These are phyloP conservation scores for Heliconius ismenius DNA, from an alignment of 2,888 invertebrate genomes.

Conservation along the genomic window DNA sequence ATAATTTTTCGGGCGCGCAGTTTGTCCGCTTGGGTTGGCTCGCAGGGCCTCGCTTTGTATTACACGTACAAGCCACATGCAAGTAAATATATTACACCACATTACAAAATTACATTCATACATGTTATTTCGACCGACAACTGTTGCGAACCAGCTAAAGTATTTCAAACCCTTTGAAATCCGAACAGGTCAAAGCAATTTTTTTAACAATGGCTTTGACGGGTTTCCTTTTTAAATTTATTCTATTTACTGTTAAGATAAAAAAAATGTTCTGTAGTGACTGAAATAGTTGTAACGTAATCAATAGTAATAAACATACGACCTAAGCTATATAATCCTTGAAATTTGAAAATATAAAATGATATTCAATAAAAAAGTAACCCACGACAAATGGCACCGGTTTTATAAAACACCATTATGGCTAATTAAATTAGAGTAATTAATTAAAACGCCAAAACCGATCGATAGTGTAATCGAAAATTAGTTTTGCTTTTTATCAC, in stretches of 20 bases:
- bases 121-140: conserved; percentile 10
- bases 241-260: conserved; percentile 17
- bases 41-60: conserved; percentile 30
- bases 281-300: neutral
- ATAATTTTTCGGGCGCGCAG: conserved; percentile 77
- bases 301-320: neutral
- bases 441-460: conserved; percentile 36
- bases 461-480: conserved; percentile 34
- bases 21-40: conserved; percentile 58
- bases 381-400: conserved; percentile 27
- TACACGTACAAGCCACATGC: conserved; percentile 2
- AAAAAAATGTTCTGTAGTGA: conserved; percentile 9
- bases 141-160: conserved; percentile 19
- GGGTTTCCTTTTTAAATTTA: conserved; percentile 19
- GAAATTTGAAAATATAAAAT: conserved; percentile 34
- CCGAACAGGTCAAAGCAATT: conserved; percentile 22
- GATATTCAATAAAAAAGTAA: conserved; percentile 29
- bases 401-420: conserved; percentile 27
- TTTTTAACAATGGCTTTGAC: conserved; percentile 25
- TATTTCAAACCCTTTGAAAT: conserved; percentile 23
- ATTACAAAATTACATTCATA: conserved; percentile 32
- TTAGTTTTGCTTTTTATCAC: conserved; percentile 33
- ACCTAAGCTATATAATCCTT: conserved; percentile 24
- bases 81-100: conserved; percentile 27
- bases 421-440: conserved; percentile 35